Evolutionary conservation across 2,888 invertebrate genomes (phyloP), one percentile per base, ranked within the genome.

Genomic region (Caenorhabditis virilis): DNA sequence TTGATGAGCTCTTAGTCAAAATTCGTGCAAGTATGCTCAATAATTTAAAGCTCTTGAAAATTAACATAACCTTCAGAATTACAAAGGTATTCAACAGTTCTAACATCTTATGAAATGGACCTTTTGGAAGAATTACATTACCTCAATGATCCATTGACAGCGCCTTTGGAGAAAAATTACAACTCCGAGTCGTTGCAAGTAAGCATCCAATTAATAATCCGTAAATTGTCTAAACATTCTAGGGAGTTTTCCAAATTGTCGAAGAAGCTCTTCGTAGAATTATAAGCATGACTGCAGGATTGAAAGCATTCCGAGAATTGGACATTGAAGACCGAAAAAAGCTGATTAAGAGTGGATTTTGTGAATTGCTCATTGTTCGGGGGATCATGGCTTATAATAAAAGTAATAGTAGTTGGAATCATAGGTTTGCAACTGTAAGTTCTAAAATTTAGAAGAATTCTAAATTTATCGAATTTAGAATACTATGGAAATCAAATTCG

Each of bases 341-440:
- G 20, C 85, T 93, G 13, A 85, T 94, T 9, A 94, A 93, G 84
- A 93, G 94, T 0, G 93, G 95, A 1, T 93, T 93, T 82, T 93
- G 93, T 46, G 95, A 97, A 85, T 91, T 97, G 89, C 90, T 97
- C 89, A 90, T 97, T 58, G 88, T 97, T 50, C 88, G 94, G 15
- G 93, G 95, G 71, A 92, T 92, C 0, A 90, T 92, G 87, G 91
- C 91, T 45, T 97, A 93, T 82, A 93, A 95, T 83, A 89, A 89
- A 0, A 91, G 91, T 74, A 89, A 90, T 74, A 90, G 92, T 79
- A 90, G 90, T 48, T 97, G 95, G 95, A 90, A 90, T 87, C 84
- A 85, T 13, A 56, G 57, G 3, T 62, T 63, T 33, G 52, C 38
- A n/a, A 52, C 30, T 1, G 51, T 48, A 81, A 54, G 55, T 3